These are phyloP conservation scores for Zaprionus bogoriensis DNA, from an alignment of 2,888 invertebrate species.

Conservation along the genomic window DNA sequence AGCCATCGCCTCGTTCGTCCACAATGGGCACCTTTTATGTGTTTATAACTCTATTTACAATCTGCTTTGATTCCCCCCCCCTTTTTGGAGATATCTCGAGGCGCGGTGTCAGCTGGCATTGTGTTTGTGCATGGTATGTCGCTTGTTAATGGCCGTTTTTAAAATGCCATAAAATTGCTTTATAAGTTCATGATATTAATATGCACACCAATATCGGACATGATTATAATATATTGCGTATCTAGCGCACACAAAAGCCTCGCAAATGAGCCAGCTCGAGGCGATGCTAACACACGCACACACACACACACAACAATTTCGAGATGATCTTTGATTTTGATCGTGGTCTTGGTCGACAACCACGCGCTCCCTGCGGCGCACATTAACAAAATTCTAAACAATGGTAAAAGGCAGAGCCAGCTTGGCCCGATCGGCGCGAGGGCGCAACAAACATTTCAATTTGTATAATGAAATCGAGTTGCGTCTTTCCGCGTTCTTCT, in stretches of 20 bases:
- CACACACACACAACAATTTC: conserved; percentile 3
- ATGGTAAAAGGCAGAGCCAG: conserved; percentile 33
- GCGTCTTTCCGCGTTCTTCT: conserved; percentile 17
- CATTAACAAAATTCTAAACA: conserved; percentile 72
- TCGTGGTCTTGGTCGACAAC: conserved; percentile 42
- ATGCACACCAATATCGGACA: conserved; percentile 76
- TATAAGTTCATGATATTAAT: conserved; percentile 74
- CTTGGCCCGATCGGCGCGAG: conserved; percentile 11
- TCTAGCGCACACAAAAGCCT: conserved; percentile 67
- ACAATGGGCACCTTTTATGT: conserved; percentile 70
- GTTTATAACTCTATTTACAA: conserved; percentile 77
- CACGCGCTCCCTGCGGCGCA: conserved; percentile 55
- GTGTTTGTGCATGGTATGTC: conserved; percentile 69
- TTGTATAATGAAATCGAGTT: conserved; percentile 52
- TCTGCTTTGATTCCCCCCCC: conserved; percentile 21
- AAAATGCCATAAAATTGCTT: conserved; percentile 77
- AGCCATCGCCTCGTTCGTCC: conserved; percentile 64
- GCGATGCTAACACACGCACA: conserved; percentile 9
- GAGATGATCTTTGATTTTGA: conserved; percentile 56
- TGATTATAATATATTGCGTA: conserved; percentile 77
- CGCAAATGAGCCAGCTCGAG: conserved; percentile 49
- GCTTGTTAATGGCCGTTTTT: conserved; percentile 76
- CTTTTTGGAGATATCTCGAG: conserved; percentile 20
- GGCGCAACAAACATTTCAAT: conserved; percentile 66
- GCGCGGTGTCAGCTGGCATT: conserved; percentile 58